Evolutionary conservation across 2,797 vertebrate genomes (phyloP).

Genomic region (Mus spretus): DNA sequence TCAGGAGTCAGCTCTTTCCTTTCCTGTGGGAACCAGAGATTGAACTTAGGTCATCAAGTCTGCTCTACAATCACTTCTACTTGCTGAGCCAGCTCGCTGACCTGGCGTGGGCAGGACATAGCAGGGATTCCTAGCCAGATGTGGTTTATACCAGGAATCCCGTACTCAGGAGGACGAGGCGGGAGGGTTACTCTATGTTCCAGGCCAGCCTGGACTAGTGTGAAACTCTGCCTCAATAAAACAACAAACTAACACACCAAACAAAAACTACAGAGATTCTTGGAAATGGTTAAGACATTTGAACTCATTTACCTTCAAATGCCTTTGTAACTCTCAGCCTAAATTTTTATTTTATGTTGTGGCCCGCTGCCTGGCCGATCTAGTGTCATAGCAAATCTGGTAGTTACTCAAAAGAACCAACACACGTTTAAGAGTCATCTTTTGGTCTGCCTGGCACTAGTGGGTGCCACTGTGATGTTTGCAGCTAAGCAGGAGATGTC

Average conservation of each 20-base stretch:
- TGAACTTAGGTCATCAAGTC: background rate
- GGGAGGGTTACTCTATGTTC: background rate
- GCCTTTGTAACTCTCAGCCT: conserved; percentile 18
- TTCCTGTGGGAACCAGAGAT: background rate
- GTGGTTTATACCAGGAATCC: background rate
- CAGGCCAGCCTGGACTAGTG: background rate
- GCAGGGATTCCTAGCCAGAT: background rate
- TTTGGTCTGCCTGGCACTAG: conserved; percentile 71
- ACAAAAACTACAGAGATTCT: conserved; percentile 9
- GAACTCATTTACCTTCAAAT: conserved; percentile 55
- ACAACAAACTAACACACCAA: background rate
- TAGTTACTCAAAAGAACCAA: conserved; percentile 70
- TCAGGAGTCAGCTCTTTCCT: background rate
- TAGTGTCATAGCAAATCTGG: conserved; percentile 60
- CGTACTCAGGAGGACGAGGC: background rate
- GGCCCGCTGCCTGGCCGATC: background rate
- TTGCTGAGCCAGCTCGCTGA: background rate
- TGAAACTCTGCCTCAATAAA: background rate
- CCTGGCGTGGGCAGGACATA: conserved; percentile 39
- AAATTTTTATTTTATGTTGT: conserved; percentile 69
- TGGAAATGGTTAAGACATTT: conserved; percentile 38
- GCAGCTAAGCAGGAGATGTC: conserved; percentile 64
- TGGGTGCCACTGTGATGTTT: conserved; percentile 65
- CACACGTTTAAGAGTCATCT: conserved; percentile 65
- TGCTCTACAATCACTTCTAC: background rate